Evolutionary conservation across 1,140 invertebrate species (phyloP).

Genomic region (Bicyclus anynana): DNA sequence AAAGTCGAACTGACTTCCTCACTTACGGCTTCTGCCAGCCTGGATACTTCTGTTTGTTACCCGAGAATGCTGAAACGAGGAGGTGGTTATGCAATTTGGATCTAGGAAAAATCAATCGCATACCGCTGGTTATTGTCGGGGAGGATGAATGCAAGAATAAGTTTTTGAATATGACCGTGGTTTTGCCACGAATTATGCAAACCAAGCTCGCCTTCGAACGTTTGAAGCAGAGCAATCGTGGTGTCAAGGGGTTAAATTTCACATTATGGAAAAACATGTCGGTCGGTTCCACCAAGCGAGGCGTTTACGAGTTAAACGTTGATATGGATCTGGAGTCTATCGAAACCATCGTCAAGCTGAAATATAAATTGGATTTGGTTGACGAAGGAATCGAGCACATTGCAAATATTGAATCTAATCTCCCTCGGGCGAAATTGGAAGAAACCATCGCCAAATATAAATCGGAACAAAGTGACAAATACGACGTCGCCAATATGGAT

Average conservation of each 20-base stretch:
- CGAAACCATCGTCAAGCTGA: conserved; percentile 40
- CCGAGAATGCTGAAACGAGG: conserved; percentile 52
- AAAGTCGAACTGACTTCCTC: conserved; percentile 46
- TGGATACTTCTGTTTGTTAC: conserved; percentile 48
- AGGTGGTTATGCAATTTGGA: conserved; percentile 41
- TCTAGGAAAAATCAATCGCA: conserved; percentile 41
- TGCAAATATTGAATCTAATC: conserved; percentile 29
- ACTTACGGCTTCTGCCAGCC: conserved; percentile 54
- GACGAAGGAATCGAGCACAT: conserved; percentile 20
- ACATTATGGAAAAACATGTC: conserved; percentile 47
- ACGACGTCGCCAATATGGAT: conserved; percentile 63
- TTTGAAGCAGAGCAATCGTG: conserved; percentile 49
- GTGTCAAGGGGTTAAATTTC: conserved; percentile 55
- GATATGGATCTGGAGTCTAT: conserved; percentile 60
- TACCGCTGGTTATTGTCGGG: conserved; percentile 36
- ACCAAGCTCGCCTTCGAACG: conserved; percentile 31
- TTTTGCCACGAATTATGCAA: conserved; percentile 28
- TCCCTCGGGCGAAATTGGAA: conserved; percentile 28
- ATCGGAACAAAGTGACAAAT: conserved; percentile 46
- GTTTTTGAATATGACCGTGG: conserved; percentile 41
- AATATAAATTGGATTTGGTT: conserved; percentile 49
- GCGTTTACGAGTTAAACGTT: conserved; percentile 26
- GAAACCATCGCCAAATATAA: conserved; percentile 45
- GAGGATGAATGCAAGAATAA: conserved; percentile 35
- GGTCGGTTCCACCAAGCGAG: conserved; percentile 5